These are phyloP conservation scores for Drosophila takahashii DNA, from an alignment of 1,140 invertebrate genomes.

Conservation along the genomic window DNA sequence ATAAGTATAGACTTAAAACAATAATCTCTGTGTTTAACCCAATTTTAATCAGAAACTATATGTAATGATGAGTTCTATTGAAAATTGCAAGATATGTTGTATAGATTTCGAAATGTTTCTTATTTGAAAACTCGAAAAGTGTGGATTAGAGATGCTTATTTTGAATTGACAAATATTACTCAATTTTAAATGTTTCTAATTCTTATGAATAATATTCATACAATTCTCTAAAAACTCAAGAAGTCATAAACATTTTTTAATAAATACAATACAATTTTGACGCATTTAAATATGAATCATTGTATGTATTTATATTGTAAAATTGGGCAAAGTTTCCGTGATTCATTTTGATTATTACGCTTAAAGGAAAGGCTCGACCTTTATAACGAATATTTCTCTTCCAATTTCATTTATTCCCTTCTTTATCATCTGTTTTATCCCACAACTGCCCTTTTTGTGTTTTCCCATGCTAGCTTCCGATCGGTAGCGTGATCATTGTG, in stretches of 20 bases:
- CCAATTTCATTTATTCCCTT: no score
- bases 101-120: no score
- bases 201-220: not conserved
- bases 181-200: not conserved
- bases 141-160: no score
- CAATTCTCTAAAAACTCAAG: not conserved
- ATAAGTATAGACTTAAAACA: not conserved
- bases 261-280: not conserved
- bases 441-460: not conserved
- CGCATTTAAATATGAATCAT: not conserved
- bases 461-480: not conserved
- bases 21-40: not conserved
- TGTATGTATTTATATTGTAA: not conserved
- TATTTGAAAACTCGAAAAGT: no score
- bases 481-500: slow-evolving; percentile 17
- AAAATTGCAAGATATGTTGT: no score
- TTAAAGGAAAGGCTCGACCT: not conserved
- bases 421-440: no score
- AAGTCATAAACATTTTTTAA: no score
- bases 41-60: no score
- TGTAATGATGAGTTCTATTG: no score
- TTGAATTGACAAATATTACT: no score
- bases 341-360: not conserved
- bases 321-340: not conserved
- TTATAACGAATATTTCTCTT: no score